Base-by-base conservation (phyloP, 2,888 invertebrate genomes). In the Drosophila suboccidentalis region DNA sequence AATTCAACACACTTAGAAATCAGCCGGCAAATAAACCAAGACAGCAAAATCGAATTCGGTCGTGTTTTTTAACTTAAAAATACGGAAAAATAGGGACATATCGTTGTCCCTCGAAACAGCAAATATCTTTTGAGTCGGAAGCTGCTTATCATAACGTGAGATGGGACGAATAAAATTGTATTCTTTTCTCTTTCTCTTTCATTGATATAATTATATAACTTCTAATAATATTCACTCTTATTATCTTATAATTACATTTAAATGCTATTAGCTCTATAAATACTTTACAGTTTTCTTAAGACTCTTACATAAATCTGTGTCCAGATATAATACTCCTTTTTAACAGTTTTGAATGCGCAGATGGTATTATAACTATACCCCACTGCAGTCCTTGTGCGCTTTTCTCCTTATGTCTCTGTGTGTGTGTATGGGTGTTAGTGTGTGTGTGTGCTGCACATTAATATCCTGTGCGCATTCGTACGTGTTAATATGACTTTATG, bases 401-500 rank as follows among this genome's bases (percentile, higher is more conserved):
- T 55, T 22, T 50, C 19, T 38, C 39, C 46, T 34, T 44, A 19
- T 58, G 43, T 61, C 46, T 43, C 32, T 66, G 51, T 43, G 51
- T 63, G 59, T 57, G 51, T 62, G 57, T 66, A 47, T 39, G 66
- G 54, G 60, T 61, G 79, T 13, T 26, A 38, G 69, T 66, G 61
- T 72, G 61, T n/a, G n/a, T 43, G 68, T 57, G 69, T 72, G 62
- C 72, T 83, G 81, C 88, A 85, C 87, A 88, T 89, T 89, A 90
- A 90, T 90, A 90, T 89, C 79, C 91, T 91, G 87, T 91, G 91
- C 86, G 91, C 91, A 91, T 87, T 92, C 91, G 91, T 91, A 91
- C 92, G 92, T 92, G 92, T 91, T 92, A 92, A 92, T 92, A 91
- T 92, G 92, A 91, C 91, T 92, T 92, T 92, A 92, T 92, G 92